Conservation (phyloP, 2,888 invertebrate species). For the Apamea epomidion region DNA sequence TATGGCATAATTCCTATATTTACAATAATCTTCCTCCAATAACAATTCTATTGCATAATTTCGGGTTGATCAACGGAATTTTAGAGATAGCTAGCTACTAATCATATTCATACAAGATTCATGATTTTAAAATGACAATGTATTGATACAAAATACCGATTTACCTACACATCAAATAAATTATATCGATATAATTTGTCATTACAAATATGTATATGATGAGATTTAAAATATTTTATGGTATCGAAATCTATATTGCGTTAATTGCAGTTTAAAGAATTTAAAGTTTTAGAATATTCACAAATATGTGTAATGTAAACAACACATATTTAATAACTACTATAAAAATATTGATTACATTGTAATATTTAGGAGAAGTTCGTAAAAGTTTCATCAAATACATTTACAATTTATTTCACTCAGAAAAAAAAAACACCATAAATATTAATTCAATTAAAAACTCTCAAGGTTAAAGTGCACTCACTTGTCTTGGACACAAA, state of each 20-base stretch:
- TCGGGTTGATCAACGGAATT: slow-evolving; percentile 23
- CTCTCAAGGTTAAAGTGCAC: slow-evolving; percentile 6
- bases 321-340: not conserved
- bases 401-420: slow-evolving; percentile 12
- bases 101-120: slow-evolving; percentile 13
- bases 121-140: slow-evolving; percentile 43
- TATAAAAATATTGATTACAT: slow-evolving; percentile 28
- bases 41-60: slow-evolving; percentile 15
- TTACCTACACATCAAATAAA: slow-evolving; percentile 17
- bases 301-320: slow-evolving; percentile 20
- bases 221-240: slow-evolving; percentile 21
- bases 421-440: slow-evolving; percentile 1
- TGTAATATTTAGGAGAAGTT: slow-evolving; percentile 21
- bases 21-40: slow-evolving; percentile 37
- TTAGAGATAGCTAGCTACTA: not conserved
- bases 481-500: not conserved
- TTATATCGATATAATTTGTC: slow-evolving; percentile 24
- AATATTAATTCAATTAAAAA: slow-evolving; percentile 1
- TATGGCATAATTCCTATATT: slow-evolving; percentile 29
- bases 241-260: not conserved
- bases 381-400: not conserved
- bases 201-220: slow-evolving; percentile 19
- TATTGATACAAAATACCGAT: slow-evolving; percentile 46
- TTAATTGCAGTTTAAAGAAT: not conserved
- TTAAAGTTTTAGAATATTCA: slow-evolving; percentile 6